A percentile compares a stretch with the other conserved stretches of the same genome.
Evolutionary conservation across 2,113 vertebrate species (phyloP).

Genomic region (Hystrix brachyura): DNA sequence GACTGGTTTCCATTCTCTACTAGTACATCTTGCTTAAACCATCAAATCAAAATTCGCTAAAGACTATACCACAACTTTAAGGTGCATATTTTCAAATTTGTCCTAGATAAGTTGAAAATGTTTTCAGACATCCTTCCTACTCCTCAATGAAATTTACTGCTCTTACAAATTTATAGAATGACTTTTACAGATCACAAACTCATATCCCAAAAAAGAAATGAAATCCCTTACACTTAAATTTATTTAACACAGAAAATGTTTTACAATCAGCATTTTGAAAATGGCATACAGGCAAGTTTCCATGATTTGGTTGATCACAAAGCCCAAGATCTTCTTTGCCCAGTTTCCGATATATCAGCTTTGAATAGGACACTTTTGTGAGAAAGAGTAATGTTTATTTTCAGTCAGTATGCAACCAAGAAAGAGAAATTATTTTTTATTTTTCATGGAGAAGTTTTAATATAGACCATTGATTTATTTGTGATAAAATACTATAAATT

Average conservation of each 20-base stretch:
- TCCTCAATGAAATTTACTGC: neutral
- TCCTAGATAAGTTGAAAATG: neutral
- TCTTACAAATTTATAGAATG: neutral
- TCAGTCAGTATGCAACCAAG: neutral
- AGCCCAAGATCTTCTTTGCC: neutral
- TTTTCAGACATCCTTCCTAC: neutral
- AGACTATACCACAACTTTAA: neutral
- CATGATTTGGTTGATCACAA: neutral
- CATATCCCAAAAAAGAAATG: neutral
- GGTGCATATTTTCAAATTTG: neutral
- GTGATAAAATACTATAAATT: neutral
- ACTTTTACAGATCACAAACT: neutral
- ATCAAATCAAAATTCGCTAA: neutral
- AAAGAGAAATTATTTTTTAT: neutral
- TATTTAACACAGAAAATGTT: neutral
- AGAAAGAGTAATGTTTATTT: neutral
- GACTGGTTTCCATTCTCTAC: neutral
- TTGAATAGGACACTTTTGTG: neutral
- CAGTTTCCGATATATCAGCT: slow-evolving; percentile 9
- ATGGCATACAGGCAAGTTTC: neutral
- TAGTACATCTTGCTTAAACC: neutral
- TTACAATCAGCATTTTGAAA: neutral
- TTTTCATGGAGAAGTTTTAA: neutral
- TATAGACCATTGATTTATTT: neutral
- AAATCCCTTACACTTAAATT: neutral